Conservation (phyloP, 2,113 vertebrate species). For the Rhinopomastus cyanomelas region DNA sequence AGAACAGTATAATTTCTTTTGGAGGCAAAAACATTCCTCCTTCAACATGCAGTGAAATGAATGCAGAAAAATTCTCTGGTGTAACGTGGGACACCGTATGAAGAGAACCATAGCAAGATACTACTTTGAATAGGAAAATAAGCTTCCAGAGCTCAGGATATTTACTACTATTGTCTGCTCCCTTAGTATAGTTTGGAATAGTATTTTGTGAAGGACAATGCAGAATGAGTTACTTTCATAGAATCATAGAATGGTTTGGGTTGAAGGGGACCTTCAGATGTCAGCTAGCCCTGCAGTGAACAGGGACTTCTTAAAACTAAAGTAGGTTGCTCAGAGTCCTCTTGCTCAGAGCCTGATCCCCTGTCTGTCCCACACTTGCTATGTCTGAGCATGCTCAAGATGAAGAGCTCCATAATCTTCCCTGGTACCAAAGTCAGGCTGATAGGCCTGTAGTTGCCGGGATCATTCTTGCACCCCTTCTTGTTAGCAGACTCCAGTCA, state of each 20-base stretch:
- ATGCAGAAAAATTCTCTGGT: neutral
- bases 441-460: too few species aligned
- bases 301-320: neutral
- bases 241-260: neutral
- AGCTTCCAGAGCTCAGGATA: neutral
- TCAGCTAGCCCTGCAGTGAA: neutral
- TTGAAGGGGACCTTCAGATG: neutral
- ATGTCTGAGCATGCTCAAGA: too few species aligned
- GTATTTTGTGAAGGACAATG: neutral
- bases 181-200: neutral
- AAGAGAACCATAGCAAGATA: neutral
- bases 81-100: neutral
- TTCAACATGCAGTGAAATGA: neutral
- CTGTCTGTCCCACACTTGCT: too few species aligned
- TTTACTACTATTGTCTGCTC: neutral
- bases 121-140: constrained; percentile 4
- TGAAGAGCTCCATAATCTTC: too few species aligned
- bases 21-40: constrained; percentile 26
- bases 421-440: too few species aligned
- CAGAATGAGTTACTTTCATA: neutral
- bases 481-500: too few species aligned
- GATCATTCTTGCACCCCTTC: too few species aligned
- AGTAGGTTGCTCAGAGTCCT: neutral
- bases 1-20: neutral
- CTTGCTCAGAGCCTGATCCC: neutral